These are phyloP conservation scores for Hemithea aestivaria DNA, from an alignment of 2,888 invertebrate genomes.

Conservation along the genomic window DNA sequence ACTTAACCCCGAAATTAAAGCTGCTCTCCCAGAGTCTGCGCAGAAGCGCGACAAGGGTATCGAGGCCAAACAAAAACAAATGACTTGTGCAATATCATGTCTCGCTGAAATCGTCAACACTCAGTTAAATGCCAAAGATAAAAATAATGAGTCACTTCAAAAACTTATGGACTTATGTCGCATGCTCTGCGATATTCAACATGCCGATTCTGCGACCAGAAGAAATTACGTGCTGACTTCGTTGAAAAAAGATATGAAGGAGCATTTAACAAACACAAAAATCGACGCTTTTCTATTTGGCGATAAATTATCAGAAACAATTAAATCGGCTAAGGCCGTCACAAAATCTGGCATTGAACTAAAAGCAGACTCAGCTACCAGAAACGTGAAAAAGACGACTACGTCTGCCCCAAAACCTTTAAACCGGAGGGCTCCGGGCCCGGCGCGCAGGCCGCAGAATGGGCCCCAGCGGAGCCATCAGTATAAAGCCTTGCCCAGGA, in stretches of 20 bases:
- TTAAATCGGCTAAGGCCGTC: too few relatives aligned
- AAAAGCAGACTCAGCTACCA: not conserved
- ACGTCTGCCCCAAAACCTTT: too few relatives aligned
- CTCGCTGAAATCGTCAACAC: too few relatives aligned
- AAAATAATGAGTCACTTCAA: not conserved
- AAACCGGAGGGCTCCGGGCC: constrained; percentile 4
- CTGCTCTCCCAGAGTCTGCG: too few relatives aligned
- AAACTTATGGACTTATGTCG: not conserved
- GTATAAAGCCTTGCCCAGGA: not conserved
- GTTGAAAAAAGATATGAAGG: too few relatives aligned
- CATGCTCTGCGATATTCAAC: constrained; percentile 4
- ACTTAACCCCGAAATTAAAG: too few relatives aligned
- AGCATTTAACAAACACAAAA: constrained; percentile 1
- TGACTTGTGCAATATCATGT: too few relatives aligned
- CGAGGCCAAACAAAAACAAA: too few relatives aligned
- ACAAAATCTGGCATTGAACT: constrained; percentile 3
- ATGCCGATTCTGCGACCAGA: not conserved
- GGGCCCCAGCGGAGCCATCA: not conserved
- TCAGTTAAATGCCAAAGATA: too few relatives aligned
- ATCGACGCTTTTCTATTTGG: constrained; percentile 3
- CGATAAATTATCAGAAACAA: not conserved
- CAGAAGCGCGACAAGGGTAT: too few relatives aligned
- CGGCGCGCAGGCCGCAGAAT: constrained; percentile 1
- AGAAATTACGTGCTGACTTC: not conserved
- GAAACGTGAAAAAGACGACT: not conserved